Conservation (phyloP, 2,113 vertebrate species). For the Forbesichthys papilliferus region DNA sequence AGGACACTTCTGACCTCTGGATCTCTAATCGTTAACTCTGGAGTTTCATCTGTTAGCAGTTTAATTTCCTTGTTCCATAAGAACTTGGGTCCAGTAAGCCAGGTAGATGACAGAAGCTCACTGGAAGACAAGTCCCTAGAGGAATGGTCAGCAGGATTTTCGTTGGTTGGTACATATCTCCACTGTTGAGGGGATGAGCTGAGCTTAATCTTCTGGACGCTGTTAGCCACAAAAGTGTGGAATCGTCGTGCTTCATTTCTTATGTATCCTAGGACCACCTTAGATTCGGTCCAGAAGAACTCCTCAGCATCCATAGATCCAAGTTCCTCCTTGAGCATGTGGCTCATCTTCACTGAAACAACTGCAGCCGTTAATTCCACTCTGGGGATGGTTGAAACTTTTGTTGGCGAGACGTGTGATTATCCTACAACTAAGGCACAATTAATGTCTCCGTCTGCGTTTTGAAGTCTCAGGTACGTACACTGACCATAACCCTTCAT, state of each 20-base stretch:
- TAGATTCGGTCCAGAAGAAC: conserved; percentile 24
- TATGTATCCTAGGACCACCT: conserved; percentile 2
- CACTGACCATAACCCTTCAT: background rate
- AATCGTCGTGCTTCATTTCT: conserved; percentile 1
- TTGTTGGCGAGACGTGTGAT: conserved; percentile 14
- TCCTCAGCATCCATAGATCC: background rate
- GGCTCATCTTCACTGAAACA: conserved; percentile 22
- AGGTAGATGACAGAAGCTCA: background rate
- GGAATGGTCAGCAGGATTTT: background rate
- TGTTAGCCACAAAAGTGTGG: conserved; percentile 11
- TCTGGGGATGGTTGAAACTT: conserved; percentile 2
- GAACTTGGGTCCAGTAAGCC: background rate
- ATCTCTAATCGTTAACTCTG: background rate
- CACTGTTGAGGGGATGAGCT: background rate
- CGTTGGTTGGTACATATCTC: background rate
- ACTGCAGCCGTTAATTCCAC: conserved; percentile 9
- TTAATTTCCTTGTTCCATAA: background rate
- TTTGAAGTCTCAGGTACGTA: background rate
- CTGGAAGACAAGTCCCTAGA: background rate
- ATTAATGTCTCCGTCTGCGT: background rate
- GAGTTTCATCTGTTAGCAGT: background rate
- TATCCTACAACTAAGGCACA: conserved; percentile 18
- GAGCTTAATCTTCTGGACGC: conserved; percentile 4
- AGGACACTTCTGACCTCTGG: background rate
- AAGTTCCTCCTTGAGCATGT: conserved; percentile 19